phyloP scores from a whole-genome alignment of 2,888 invertebrate genomes.

The Allacma fusca region DNA sequence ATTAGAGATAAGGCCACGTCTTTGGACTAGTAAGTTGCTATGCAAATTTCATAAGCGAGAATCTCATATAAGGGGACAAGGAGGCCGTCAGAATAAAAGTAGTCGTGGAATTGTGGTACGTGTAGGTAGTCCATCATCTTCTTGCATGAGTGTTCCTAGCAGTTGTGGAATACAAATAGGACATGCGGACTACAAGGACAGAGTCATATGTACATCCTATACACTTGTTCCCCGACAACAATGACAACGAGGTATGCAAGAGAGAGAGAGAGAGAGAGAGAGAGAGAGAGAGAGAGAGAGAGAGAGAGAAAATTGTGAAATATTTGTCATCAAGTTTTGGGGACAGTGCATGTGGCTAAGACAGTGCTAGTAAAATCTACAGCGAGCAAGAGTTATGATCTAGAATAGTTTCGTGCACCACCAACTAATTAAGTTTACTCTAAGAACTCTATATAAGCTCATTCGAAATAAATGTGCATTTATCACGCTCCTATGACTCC shows the following conservation, averaged over 20 bases:
- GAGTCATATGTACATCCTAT: too few species aligned
- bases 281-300: too few species aligned
- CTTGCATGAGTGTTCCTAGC: background rate
- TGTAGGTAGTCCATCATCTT: slow-evolving; percentile 6
- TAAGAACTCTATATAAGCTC: slow-evolving; percentile 14
- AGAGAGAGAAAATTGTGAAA: background rate
- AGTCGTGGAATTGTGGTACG: background rate
- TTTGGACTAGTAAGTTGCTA: background rate
- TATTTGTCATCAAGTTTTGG: slow-evolving; percentile 29
- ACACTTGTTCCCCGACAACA: background rate
- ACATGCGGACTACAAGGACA: background rate
- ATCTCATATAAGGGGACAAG: background rate
- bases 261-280: background rate
- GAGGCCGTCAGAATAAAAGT: background rate
- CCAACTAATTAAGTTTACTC: slow-evolving; percentile 40
- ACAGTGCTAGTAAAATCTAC: slow-evolving; percentile 25
- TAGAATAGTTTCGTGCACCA: slow-evolving; percentile 37
- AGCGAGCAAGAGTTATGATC: slow-evolving; percentile 37
- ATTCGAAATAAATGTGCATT: slow-evolving; percentile 32
- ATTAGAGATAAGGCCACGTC: background rate
- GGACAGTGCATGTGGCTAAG: slow-evolving; percentile 38
- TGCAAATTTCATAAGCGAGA: background rate
- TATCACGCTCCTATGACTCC: slow-evolving; percentile 32
- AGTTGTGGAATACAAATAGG: slow-evolving; percentile 15
- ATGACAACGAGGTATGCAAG: slow-evolving; percentile 23